Evolutionary conservation across 2,113 vertebrate genomes (phyloP), one percentile per base, ranked within the genome.

Genomic region (Riparia riparia): DNA sequence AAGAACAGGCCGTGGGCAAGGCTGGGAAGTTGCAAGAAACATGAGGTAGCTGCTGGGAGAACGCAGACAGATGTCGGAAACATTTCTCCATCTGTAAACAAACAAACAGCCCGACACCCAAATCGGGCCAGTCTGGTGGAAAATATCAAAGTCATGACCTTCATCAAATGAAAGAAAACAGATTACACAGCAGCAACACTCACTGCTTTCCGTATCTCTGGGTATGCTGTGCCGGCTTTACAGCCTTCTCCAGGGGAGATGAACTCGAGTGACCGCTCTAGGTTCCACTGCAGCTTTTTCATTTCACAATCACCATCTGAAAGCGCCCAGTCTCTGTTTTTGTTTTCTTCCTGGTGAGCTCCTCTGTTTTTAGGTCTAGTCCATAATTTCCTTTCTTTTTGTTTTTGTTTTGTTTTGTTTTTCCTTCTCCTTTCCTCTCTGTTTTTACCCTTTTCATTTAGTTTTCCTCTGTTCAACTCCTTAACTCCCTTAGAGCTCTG

Each of bases 11-110:
- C 3, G 20, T 42, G 91, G 83, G 95, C 87, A 84, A 94, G 92
- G 54, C 68, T 93, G 89, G 88, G 92, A 94, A 91, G 73, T 50
- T 63, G 91, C 61, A 89, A 71, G 94, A 37, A 89, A 25, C 92
- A 96, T 97, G 96, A 96, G 94, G 95, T 96, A 94, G 87, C 93
- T 96, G 94, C 82, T 68, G 78, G 61, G 65, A 71, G 89, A 89
- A 92, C 17, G 69, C 65, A 94, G 90, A 95, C 91, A 94, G 95
- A 96, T 95, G 93, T 88, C 6, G 17, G 93, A 96, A 91, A 95
- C 91, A 21, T 93, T 91, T 83, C 79, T 91, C 63, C 90, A 54
- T 93, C 95, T 92, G 94, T 80, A 97, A 96, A 97, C 87, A 96
- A 96, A 95, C 90, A 96, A 96, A 96, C 64, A 94, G 87, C 83